A percentile compares a stretch with the other conserved stretches of the same genome.
Conservation (phyloP, 2,888 invertebrate species). For the Myathropa florea region DNA sequence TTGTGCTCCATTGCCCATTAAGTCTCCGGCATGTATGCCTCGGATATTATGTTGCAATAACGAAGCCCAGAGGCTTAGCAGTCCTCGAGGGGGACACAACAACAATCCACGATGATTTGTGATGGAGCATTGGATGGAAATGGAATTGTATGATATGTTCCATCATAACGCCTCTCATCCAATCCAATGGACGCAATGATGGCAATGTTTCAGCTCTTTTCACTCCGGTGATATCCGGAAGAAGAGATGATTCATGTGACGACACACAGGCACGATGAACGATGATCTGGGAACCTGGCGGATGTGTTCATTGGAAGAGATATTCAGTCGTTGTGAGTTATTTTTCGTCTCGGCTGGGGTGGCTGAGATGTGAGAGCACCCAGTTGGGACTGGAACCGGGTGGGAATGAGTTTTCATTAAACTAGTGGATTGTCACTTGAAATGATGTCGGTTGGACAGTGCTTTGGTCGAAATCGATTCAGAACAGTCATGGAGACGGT, state of each 20-base stretch:
- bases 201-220: neutral
- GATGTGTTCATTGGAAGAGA: neutral
- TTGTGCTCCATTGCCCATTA: conserved; percentile 1
- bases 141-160: conserved; percentile 19
- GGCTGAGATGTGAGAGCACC: neutral
- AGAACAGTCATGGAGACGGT: too few relatives aligned
- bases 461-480: neutral
- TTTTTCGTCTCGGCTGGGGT: too few relatives aligned
- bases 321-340: neutral
- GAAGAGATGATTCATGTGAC: neutral
- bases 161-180: neutral
- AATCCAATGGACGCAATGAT: neutral
- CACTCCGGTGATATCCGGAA: neutral
- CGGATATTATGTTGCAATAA: conserved; percentile 21
- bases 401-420: neutral
- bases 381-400: neutral
- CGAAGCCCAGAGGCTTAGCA: neutral
- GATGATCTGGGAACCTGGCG: neutral
- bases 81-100: neutral
- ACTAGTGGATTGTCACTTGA: neutral
- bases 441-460: neutral
- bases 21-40: neutral
- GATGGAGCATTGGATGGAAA: conserved; percentile 25
- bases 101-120: conserved; percentile 35
- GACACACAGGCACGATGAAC: neutral